Evolutionary conservation across 1,140 invertebrate genomes (phyloP).

Genomic region (Nasonia giraulti): DNA sequence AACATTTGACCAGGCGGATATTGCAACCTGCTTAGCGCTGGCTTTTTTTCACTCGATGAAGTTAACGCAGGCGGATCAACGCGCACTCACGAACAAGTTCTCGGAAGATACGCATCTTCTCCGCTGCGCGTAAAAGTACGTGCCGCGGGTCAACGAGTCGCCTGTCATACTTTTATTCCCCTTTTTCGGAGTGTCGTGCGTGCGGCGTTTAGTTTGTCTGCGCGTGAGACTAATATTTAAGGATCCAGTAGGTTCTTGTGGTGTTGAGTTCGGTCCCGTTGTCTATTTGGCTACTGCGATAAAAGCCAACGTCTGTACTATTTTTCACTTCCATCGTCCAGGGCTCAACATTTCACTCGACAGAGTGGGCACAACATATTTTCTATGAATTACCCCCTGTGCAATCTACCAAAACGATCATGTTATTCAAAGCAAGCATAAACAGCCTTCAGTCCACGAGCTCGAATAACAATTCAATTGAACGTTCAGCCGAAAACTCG

Average conservation of each 20-base stretch:
- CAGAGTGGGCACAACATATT: too few relatives aligned
- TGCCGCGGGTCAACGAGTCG: slow-evolving; percentile 33
- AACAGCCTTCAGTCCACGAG: too few relatives aligned
- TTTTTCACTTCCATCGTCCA: too few relatives aligned
- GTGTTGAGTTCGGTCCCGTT: too few relatives aligned
- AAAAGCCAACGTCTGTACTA: too few relatives aligned
- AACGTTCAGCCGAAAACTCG: not conserved
- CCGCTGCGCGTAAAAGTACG: not conserved
- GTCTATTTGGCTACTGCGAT: too few relatives aligned
- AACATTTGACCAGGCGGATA: too few relatives aligned
- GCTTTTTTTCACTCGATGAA: not conserved
- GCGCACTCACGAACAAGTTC: slow-evolving; percentile 14
- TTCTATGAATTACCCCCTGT: too few relatives aligned
- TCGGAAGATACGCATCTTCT: slow-evolving; percentile 39
- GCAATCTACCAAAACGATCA: too few relatives aligned
- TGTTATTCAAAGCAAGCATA: too few relatives aligned
- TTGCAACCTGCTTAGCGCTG: not conserved
- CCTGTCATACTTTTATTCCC: not conserved
- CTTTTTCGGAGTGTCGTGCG: not conserved
- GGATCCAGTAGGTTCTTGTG: not conserved
- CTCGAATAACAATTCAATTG: not conserved
- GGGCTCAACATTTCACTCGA: too few relatives aligned
- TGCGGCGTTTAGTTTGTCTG: not conserved
- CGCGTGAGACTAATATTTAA: slow-evolving; percentile 11
- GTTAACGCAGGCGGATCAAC: too few relatives aligned